A percentile compares a stretch with the other conserved stretches of the same genome.
Evolutionary conservation across 2,113 vertebrate genomes (phyloP).

Genomic region (Gymnogyps californianus): DNA sequence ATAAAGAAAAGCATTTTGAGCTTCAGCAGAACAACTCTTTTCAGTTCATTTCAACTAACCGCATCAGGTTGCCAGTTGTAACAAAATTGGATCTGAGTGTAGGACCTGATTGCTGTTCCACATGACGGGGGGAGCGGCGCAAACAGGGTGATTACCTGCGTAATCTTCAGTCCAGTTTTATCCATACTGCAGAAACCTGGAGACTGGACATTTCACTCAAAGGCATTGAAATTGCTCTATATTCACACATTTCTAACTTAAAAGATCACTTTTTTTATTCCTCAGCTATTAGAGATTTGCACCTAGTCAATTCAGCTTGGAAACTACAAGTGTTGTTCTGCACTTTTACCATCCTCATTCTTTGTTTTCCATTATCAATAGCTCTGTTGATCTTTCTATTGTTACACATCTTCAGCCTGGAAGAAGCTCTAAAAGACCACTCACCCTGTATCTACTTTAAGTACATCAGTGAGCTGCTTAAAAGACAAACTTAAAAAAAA

Average conservation of each 20-base stretch:
- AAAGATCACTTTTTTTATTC: background rate
- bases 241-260: background rate
- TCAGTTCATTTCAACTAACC: background rate
- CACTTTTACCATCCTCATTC: background rate
- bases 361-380: background rate
- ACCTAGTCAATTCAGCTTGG: background rate
- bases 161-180: background rate
- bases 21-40: background rate
- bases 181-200: background rate
- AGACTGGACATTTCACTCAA: background rate
- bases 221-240: background rate
- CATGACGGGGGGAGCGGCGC: background rate
- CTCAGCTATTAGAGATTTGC: background rate
- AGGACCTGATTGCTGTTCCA: background rate
- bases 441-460: background rate
- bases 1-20: background rate
- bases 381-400: background rate
- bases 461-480: background rate
- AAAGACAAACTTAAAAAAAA: background rate
- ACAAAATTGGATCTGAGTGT: background rate
- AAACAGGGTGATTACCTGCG: background rate
- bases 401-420: background rate
- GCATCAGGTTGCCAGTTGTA: background rate
- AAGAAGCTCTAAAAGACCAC: background rate
- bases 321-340: background rate